Evolutionary conservation across 2,113 vertebrate species (phyloP), one percentile per base, ranked within the genome.

Genomic region (Ginglymostoma cirratum): DNA sequence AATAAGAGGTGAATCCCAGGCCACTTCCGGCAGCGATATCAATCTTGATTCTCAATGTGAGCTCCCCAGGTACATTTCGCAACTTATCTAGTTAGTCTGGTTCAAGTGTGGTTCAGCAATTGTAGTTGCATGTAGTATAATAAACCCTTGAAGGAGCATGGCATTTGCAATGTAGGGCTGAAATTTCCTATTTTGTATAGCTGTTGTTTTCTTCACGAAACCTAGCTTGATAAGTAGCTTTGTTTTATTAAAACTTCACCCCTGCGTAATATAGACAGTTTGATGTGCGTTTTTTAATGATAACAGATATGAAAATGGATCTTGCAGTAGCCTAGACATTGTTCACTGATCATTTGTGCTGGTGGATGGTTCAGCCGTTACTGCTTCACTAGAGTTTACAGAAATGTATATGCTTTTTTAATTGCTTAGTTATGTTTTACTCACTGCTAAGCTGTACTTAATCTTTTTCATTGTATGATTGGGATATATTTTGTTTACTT

Each of bases 1-100:
- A 96, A 72, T 45, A 38, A 76, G 96, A 0, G 5, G 96, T 86
- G 96, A 83, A 96, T 42, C 27, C 15, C 94, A 52, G 72, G 52
- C 48, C 67, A 70, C 27, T 95, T 69, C 94, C 52, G 42, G 15
- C 38, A 95, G 67, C 42, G 67, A 95, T 21, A 45, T 95, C 38
- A 48, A 42, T 70, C 45, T 96, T 95, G 95, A 95, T 34, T 96
- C 96, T 38, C 97, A 96, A 48, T 96, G 95, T 30, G 95, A 96
- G 21, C 42, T 69, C 48, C 48, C 48, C 97, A 98, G 98, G 98
- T 98, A 98, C 94, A 95, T 70, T 7, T 48, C 48, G 45, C 42
- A 27, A 72, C 45, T 42, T 45, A n/a, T 93, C 52, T n/a, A 93
- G 69, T 45, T 72, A 27, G 1, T 52, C 94, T 95, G 69, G 42